These are phyloP conservation scores for Phengaris arion DNA, from an alignment of 2,888 invertebrate genomes.

Conservation along the genomic window DNA sequence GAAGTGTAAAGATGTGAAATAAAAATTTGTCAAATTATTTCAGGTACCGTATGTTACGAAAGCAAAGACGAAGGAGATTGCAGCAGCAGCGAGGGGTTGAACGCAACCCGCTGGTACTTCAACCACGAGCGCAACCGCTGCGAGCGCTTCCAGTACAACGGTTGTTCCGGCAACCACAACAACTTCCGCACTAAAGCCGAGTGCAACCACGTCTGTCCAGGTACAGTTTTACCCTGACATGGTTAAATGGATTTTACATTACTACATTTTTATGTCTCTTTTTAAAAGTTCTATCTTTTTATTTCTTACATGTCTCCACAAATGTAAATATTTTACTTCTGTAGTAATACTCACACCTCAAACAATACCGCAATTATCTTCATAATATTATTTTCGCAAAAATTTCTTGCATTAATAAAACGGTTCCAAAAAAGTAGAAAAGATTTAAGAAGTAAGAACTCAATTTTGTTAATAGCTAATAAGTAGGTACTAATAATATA, in stretches of 20 bases:
- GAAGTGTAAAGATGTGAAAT: no score
- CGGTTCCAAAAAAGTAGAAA: no score
- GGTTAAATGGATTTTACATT: neutral
- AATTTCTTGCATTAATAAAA: no score
- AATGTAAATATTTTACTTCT: neutral
- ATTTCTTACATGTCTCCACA: neutral
- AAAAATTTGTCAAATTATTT: neutral
- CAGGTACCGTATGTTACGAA: conserved; percentile 90
- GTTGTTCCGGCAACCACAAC: conserved; percentile 91
- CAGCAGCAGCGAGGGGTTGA: conserved; percentile 56
- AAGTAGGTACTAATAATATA: neutral
- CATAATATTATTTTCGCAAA: no score
- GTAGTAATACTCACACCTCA: no score
- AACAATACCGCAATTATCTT: no score
- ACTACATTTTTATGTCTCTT: neutral
- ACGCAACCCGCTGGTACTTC: conserved; percentile 85
- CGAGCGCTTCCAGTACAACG: conserved; percentile 83
- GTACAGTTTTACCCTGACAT: conserved; percentile 53
- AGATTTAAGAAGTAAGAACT: no score
- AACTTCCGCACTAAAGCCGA: conserved; percentile 89
- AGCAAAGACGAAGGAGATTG: conserved; percentile 82
- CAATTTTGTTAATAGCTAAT: neutral
- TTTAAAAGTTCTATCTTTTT: neutral
- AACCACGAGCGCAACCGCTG: conserved; percentile 89
- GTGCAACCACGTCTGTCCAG: conserved; percentile 89